These are phyloP conservation scores for Microtus oregoni DNA, from an alignment of 2,113 vertebrate genomes.

Conservation along the genomic window DNA sequence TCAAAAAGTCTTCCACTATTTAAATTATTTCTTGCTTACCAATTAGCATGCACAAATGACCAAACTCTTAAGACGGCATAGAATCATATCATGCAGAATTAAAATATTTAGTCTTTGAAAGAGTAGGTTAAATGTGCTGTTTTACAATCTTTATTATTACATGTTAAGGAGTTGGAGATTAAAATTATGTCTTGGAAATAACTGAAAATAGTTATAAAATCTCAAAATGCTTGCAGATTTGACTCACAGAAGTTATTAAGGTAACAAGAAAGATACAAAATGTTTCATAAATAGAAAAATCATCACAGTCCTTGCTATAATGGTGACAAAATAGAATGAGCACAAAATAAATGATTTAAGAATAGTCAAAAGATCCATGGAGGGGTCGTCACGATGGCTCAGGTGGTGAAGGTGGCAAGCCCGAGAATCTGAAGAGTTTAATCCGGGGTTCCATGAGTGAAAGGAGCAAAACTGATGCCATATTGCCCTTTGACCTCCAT, in stretches of 20 bases:
- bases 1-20: neutral
- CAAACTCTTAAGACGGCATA: neutral
- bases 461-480: neutral
- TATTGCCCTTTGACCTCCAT: neutral
- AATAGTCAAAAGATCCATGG: neutral
- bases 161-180: neutral
- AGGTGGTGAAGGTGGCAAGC: too few relatives aligned
- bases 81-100: neutral
- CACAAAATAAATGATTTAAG: constrained; percentile 13
- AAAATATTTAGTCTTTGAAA: constrained; percentile 23
- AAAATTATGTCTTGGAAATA: constrained; percentile 12
- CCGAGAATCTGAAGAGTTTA: neutral
- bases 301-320: neutral
- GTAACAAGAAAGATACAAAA: neutral
- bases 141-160: neutral
- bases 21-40: constrained; percentile 19
- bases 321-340: neutral
- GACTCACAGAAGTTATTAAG: constrained; percentile 27
- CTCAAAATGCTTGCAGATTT: neutral
- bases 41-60: constrained; percentile 9
- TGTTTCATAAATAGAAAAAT: neutral
- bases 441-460: neutral
- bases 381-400: neutral
- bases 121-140: neutral
- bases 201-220: neutral